A percentile compares a stretch with the other conserved stretches of the same genome.
phyloP scores from a whole-genome alignment of 1,140 invertebrate genomes.

The Drosophila subpulchrella region DNA sequence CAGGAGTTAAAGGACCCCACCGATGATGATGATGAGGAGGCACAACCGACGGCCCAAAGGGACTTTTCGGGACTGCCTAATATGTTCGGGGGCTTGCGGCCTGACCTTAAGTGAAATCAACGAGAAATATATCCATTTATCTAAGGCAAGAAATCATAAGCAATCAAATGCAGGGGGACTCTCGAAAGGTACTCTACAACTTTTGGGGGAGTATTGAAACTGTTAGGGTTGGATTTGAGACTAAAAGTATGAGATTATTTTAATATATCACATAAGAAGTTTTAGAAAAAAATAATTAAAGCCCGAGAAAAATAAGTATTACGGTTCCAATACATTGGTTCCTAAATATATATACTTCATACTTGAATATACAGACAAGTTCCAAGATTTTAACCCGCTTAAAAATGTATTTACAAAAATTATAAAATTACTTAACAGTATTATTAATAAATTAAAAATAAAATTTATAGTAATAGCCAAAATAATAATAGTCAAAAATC shows the following conservation, averaged over 20 bases:
- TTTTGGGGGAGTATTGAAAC: no score
- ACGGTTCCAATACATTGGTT: not conserved
- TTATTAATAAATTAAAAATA: no score
- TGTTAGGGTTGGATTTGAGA: not conserved
- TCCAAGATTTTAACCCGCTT: no score
- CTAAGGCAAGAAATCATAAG: conserved; percentile 27
- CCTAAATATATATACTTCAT: no score
- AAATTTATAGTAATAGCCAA: no score
- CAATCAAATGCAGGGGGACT: conserved; percentile 13
- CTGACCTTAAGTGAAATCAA: conserved; percentile 75
- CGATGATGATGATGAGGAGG: conserved; percentile 68
- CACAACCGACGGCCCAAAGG: conserved; percentile 43
- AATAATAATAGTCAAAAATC: no score
- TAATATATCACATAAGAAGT: no score
- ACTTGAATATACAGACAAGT: no score
- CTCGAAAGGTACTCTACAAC: conserved; percentile 6
- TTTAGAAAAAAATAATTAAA: not conserved
- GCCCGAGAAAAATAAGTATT: not conserved
- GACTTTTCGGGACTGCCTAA: conserved; percentile 49
- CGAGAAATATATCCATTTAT: conserved; percentile 57
- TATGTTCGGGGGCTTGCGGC: conserved; percentile 65
- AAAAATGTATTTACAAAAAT: no score
- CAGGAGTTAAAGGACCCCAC: conserved; percentile 33
- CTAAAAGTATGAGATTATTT: no score
- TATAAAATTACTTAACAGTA: no score